Evolutionary conservation across 2,113 vertebrate species (phyloP).

Genomic region (Empidonax traillii): DNA sequence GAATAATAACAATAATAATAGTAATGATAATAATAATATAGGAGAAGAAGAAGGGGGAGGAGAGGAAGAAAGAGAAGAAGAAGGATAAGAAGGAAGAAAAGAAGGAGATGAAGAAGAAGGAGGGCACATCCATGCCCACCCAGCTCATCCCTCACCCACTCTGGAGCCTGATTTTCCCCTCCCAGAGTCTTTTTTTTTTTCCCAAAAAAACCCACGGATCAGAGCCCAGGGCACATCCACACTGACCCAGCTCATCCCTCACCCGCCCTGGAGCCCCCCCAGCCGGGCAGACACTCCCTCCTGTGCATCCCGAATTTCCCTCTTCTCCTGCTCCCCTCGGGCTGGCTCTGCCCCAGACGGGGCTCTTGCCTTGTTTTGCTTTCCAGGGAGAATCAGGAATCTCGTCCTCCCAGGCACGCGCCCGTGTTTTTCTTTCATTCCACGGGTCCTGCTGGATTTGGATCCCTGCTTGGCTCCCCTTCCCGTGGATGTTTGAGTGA

Average conservation of each 20-base stretch:
- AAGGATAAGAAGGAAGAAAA: no score
- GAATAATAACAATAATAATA: not conserved
- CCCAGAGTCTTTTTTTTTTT: no score
- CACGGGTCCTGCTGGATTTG: not conserved
- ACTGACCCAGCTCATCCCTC: fast-evolving
- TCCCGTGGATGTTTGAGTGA: slow-evolving; percentile 3
- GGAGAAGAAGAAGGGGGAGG: not conserved
- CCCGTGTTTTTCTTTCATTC: slow-evolving; percentile 25
- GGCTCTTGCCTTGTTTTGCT: not conserved
- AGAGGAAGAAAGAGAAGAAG: not conserved
- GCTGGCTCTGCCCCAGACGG: not conserved
- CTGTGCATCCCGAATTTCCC: not conserved
- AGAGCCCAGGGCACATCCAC: not conserved
- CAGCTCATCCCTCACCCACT: no score
- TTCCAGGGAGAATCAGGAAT: not conserved
- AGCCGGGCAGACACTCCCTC: not conserved
- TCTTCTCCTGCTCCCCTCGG: not conserved
- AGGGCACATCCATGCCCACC: not conserved
- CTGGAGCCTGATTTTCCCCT: no score
- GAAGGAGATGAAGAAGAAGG: no score
- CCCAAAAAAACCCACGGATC: not conserved
- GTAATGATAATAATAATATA: no score
- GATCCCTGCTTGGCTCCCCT: not conserved
- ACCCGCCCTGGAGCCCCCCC: not conserved
- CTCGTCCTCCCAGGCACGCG: not conserved